These are phyloP conservation scores for Leptinotarsa juncta DNA, from an alignment of 2,888 invertebrate species.

Conservation along the genomic window DNA sequence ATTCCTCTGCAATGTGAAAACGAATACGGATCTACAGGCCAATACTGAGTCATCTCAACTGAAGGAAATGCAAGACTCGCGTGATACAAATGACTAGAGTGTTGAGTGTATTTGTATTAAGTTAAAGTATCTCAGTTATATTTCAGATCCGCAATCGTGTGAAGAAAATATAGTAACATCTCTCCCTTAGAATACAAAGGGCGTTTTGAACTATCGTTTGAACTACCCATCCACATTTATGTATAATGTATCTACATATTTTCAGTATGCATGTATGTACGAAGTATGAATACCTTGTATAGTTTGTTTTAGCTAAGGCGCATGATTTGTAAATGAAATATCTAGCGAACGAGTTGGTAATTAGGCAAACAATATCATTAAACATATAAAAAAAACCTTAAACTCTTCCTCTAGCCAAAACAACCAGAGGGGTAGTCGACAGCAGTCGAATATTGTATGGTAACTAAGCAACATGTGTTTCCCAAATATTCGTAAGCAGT, in stretches of 20 bases:
- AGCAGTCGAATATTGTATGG: no score
- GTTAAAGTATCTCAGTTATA: neutral
- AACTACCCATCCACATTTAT: slow-evolving; percentile 31
- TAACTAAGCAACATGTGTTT: no score
- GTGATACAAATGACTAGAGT: neutral
- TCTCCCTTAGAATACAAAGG: slow-evolving; percentile 29
- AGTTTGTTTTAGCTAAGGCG: slow-evolving; percentile 34
- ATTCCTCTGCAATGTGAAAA: slow-evolving; percentile 62
- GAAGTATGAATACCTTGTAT: slow-evolving; percentile 32
- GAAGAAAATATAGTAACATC: slow-evolving; percentile 29
- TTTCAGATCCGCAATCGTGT: neutral
- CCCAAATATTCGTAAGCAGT: no score
- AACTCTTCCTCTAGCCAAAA: no score
- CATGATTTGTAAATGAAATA: slow-evolving; percentile 31
- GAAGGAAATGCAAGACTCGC: neutral
- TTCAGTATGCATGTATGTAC: slow-evolving; percentile 1
- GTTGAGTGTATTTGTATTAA: neutral
- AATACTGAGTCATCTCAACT: neutral
- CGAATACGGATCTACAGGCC: slow-evolving; percentile 31
- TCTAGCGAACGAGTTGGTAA: slow-evolving; percentile 15
- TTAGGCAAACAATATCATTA: slow-evolving; percentile 39
- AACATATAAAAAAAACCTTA: slow-evolving; percentile 26
- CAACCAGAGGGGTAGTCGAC: no score
- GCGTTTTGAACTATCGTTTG: slow-evolving; percentile 23
- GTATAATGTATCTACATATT: slow-evolving; percentile 17